These are phyloP conservation scores for Nothura maculosa DNA, from an alignment of 2,797 vertebrate species.

Conservation along the genomic window DNA sequence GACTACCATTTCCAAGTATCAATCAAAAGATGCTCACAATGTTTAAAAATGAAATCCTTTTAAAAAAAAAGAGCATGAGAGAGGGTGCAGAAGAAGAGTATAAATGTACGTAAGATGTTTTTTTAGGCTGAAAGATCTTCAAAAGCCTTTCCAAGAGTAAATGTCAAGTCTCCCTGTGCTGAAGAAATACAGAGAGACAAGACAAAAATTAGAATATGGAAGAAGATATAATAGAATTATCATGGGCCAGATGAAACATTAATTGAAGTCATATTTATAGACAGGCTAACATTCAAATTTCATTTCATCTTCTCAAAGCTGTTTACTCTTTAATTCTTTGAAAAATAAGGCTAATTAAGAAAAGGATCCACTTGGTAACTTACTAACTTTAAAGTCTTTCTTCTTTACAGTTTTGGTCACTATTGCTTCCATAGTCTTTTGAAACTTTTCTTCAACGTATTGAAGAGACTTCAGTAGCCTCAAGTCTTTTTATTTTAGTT, in stretches of 20 bases:
- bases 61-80: neutral
- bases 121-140: neutral
- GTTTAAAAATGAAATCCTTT: neutral
- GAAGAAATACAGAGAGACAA: neutral
- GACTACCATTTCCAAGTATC: neutral
- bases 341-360: conserved; percentile 64
- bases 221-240: conserved; percentile 13
- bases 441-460: conserved; percentile 46
- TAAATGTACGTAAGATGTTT: neutral
- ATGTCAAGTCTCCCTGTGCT: neutral
- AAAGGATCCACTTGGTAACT: conserved; percentile 50
- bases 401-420: conserved; percentile 61
- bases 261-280: conserved; percentile 57
- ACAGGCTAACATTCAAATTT: conserved; percentile 45
- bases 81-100: neutral
- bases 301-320: conserved; percentile 57
- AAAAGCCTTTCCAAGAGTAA: neutral
- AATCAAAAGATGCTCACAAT: neutral
- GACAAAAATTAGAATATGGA: neutral
- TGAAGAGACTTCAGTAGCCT: conserved; percentile 73
- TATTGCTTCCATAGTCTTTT: conserved; percentile 32
- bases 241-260: conserved; percentile 27
- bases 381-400: conserved; percentile 61
- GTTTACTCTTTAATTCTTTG: conserved; percentile 59
- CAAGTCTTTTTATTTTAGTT: conserved; percentile 72